phyloP scores from a whole-genome alignment of 2,797 vertebrate genomes.

The Ataeniobius toweri region DNA sequence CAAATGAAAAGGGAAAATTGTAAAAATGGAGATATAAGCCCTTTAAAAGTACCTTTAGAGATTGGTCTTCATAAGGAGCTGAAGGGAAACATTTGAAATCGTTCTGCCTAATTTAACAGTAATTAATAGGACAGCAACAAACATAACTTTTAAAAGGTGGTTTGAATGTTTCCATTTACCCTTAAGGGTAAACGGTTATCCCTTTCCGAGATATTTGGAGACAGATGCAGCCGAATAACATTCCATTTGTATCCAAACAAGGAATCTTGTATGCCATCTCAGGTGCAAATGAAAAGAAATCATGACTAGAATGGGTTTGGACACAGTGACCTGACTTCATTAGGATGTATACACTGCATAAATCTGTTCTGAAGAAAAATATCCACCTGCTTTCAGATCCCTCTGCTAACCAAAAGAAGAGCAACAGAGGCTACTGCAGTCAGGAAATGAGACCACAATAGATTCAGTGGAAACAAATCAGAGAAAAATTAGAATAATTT shows the following conservation, averaged over 20 bases:
- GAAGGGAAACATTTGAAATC: neutral
- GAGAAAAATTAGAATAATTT: neutral
- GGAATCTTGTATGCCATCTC: too few relatives aligned
- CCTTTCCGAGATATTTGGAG: neutral
- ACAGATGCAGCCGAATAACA: neutral
- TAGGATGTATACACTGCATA: neutral
- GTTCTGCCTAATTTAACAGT: neutral
- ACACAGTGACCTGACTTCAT: conserved; percentile 2
- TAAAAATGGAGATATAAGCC: too few relatives aligned
- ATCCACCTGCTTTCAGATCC: neutral
- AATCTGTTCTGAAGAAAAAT: neutral
- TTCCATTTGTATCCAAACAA: neutral
- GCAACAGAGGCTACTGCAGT: neutral
- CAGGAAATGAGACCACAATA: neutral
- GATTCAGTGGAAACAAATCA: neutral
- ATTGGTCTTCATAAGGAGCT: too few relatives aligned
- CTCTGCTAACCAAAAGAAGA: neutral
- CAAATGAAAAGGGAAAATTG: too few relatives aligned
- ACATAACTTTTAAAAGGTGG: neutral
- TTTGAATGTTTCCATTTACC: neutral
- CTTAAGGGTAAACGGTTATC: neutral
- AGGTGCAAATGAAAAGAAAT: conserved; percentile 4
- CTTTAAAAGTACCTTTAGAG: neutral
- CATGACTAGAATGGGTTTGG: neutral
- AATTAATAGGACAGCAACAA: neutral